Percentiles rank a stretch among this genome's conserved stretches.
Evolutionary conservation across 2,113 vertebrate species (phyloP).

Genomic region (Tragelaphus buxtoni): DNA sequence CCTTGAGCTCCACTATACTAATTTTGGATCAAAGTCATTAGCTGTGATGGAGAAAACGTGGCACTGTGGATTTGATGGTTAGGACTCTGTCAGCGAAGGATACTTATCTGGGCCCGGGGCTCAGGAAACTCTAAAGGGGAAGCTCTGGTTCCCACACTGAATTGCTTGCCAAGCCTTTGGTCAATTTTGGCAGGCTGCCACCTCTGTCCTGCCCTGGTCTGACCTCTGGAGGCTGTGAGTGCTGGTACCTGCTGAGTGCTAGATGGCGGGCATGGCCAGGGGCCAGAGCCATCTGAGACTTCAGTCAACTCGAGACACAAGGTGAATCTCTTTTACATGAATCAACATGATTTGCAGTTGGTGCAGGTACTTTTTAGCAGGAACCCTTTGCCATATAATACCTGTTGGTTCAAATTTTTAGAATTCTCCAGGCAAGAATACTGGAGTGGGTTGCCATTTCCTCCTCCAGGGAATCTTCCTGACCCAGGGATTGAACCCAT

Average conservation of each 20-base stretch:
- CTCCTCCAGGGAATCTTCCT: background rate
- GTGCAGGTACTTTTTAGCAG: background rate
- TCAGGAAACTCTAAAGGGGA: constrained; percentile 22
- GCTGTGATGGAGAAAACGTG: background rate
- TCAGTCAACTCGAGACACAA: background rate
- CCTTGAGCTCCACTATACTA: background rate
- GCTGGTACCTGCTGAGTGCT: background rate
- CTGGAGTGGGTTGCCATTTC: background rate
- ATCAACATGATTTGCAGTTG: background rate
- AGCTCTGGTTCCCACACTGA: background rate
- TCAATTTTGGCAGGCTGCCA: constrained; percentile 44
- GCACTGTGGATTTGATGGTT: background rate
- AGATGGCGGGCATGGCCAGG: background rate
- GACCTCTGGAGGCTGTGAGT: background rate
- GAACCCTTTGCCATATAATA: background rate
- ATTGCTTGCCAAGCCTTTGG: constrained; percentile 7
- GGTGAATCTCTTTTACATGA: background rate
- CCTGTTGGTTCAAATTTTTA: background rate
- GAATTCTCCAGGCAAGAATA: background rate
- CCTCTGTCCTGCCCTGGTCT: background rate
- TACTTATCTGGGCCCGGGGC: background rate
- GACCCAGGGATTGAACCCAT: background rate
- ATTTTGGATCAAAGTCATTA: background rate
- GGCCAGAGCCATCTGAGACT: background rate
- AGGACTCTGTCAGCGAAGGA: background rate